Evolutionary conservation across 2,888 invertebrate species (phyloP), one percentile per base, ranked within the genome.

Genomic region (Dendrolimus pini): DNA sequence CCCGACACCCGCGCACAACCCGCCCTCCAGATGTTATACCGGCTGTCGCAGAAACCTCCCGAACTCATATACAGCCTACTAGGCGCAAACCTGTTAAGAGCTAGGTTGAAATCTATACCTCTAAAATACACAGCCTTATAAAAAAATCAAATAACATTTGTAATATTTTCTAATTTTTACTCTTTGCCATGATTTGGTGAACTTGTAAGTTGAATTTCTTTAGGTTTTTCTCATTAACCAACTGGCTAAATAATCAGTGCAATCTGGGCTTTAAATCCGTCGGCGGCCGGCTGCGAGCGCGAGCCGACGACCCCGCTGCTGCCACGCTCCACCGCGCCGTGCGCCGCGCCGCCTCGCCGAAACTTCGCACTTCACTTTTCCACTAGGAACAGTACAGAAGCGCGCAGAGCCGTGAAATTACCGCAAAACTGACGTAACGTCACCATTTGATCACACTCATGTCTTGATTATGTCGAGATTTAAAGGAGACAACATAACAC

Each of bases 291-390:
- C 60, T 60, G 63, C 66, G 65, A 68, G 62, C 66, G 70, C 70
- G 78, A 80, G 82, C 77, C 83, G 85, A 79, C 84, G 85, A 85
- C 85, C 85, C 82, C 85, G 80, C 67, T 65, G 64, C 74, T 71
- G 80, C 77, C 74, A 82, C 80, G 83, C 72, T 83, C 79, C 81
- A 77, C 75, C 81, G 86, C 82, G 72, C 78, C 75, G 75, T 73
- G 76, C 79, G 72, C 77, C 78, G 77, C 76, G 77, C 81, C 85
- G 86, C 89, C 88, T 81, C 85, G 86, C 89, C 88, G 85, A 90
- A 90, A 86, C 89, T 89, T 88, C 77, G 86, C 88, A 87, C 89
- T 89, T 87, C 85, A 85, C 87, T 88, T 87, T 87, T 85, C 85
- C 81, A 85, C 82, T 80, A 87, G 83, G 81, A 85, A 83, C 81